Base-by-base conservation (phyloP, 30 jellyfish, hydroid and myxozoan species). In the Mastigias papua region DNA sequence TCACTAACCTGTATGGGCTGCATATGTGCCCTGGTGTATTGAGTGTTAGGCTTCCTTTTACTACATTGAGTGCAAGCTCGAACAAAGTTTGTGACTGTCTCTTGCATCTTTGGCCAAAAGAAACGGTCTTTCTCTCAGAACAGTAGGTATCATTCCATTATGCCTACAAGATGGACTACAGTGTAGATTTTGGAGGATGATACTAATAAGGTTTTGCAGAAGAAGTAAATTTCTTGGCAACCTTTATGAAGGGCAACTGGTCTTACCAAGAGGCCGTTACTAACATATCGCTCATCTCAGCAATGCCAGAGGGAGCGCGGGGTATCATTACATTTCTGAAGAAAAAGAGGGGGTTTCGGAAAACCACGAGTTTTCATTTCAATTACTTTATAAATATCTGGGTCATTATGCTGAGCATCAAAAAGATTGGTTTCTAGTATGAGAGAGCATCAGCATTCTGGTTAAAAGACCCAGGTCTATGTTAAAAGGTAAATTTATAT, bases 401-500 rank as follows among this genome's bases (percentile, higher is more conserved):
- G 28, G 27, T 61, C 89, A 78, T 54, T 19, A 8, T 19, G 64
- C 37, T 78, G 80, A 11, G 89, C 80, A 1, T 23, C 10, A 15
- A 1, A 32, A 15, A 76, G 51, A 23, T 58, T 51, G 17, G 54
- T 23, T 8, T 2, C 77, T 28, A 27, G 54, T 94, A 27, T 1
- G 94, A 85, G 25, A 85, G 1, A 20, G 72, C 96, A 64, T 79
- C 95, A 21, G 96, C 95, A 73, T 78, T 79, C 17, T 23, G 35
- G 34, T 88, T 89, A 5, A 9, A 17, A 17, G 16, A 23, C 22
- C 96, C 90, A 1, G 80, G 76, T 20, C 95, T 42, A 81, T 88
- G 88, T 4, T 3, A 1, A 5, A 88, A 42, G 1, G 5, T 33
- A 68, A 88, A 88, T 1, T 78, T 22, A 42, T 13, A 80, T 31